phyloP scores from a whole-genome alignment of 30 jellyfish, hydroid and myxozoan species.

The Turritopsis rubra region DNA sequence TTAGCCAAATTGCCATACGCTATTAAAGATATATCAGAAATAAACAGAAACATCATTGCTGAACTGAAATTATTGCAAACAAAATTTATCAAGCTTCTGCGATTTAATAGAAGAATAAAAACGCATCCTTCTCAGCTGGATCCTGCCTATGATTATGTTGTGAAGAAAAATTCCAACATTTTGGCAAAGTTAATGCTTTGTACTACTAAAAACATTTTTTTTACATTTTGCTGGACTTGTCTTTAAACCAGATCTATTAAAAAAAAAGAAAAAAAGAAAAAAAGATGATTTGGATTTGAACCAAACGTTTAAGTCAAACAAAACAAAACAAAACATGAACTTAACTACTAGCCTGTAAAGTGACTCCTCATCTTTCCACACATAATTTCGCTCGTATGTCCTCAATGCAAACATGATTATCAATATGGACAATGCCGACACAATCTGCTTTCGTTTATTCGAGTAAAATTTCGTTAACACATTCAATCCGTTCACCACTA shows the following conservation, averaged over 20 bases:
- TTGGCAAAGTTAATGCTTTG: neutral
- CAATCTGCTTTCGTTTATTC: neutral
- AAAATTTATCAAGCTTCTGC: too few species aligned
- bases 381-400: constrained; percentile 63
- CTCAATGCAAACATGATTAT: constrained; percentile 29
- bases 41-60: neutral
- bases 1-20: constrained; percentile 76
- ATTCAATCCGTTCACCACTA: constrained; percentile 51
- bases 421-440: neutral
- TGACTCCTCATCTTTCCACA: constrained; percentile 78
- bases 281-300: too few species aligned
- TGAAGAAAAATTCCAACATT: too few species aligned
- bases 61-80: neutral
- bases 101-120: too few species aligned
- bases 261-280: neutral
- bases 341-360: constrained; percentile 57
- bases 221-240: constrained; percentile 57
- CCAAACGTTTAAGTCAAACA: neutral
- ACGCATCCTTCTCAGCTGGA: too few species aligned
- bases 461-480: neutral
- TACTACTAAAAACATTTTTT: neutral
- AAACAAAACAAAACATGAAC: neutral
- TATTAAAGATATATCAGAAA: constrained; percentile 11
- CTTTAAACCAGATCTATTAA: constrained; percentile 43
- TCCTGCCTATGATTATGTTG: too few species aligned